Base-by-base conservation (phyloP, 2,113 vertebrate species). In the Tragelaphus buxtoni region DNA sequence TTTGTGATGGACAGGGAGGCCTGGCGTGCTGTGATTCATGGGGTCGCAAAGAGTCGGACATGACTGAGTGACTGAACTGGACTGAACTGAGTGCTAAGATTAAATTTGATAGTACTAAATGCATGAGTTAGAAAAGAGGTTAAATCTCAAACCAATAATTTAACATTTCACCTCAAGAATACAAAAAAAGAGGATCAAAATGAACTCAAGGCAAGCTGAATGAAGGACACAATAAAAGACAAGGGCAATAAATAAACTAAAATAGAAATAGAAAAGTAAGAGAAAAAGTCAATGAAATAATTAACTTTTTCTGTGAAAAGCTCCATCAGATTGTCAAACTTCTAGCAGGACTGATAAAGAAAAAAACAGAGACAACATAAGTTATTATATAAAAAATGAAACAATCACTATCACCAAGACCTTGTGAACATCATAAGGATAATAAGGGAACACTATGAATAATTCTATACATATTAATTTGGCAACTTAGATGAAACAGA, bases 231-330 rank as follows among this genome's bases (percentile, higher is more conserved):
- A 91, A 65, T 47, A 56, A 97, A 53, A 53, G 56, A 80, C 56
- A 56, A 93, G 28, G 39, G 45, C 3, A 93, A 94, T 84, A 51
- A 69, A 88, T 55, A 47, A 65, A 35, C 4, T 18, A 82, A 72
- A 39, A 39, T 20, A 77, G 12, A 77, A 95, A 65, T 8, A 81
- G 81, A 86, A 90, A 95, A 91, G 61, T 32, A 77, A 76, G 3
- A 56, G 42, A 90, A 20, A 85, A 94, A 93, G 55, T 91, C 61
- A 97, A 10, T 60, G 20, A 91, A 74, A 90, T 9, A 63, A 96
- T 63, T 55, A 88, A 28, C 13, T 88, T 30, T 9, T 65, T 82
- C 24, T 49, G 65, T 58, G 82, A 63, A 95, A 94, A 95, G 28
- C 16, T 45, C 47, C 81, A 53, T 39, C 42, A 84, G 81, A 77